phyloP scores from a whole-genome alignment of 2,113 vertebrate genomes.

The Reinhardtius hippoglossoides region DNA sequence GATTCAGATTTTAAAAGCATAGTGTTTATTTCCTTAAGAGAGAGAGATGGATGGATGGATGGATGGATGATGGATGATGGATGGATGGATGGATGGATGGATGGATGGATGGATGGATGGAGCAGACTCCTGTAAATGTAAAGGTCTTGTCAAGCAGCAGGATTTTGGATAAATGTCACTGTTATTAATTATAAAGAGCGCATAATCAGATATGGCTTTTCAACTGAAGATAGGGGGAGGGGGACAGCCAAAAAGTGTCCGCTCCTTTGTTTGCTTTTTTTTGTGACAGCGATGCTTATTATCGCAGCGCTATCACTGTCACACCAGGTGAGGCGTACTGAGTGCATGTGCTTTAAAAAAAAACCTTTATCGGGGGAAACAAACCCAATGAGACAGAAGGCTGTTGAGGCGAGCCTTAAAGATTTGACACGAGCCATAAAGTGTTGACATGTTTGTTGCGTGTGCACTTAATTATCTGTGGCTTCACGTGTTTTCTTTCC shows the following conservation, averaged over 20 bases:
- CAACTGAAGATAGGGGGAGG: conserved; percentile 8
- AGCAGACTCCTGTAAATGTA: conserved; percentile 28
- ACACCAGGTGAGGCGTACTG: not conserved
- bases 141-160: conserved; percentile 63
- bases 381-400: not conserved
- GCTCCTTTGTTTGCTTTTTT: conserved; percentile 32
- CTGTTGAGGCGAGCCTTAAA: conserved; percentile 13
- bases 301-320: not conserved
- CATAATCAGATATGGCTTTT: conserved; percentile 65
- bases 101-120: not conserved
- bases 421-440: conserved; percentile 12
- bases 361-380: not conserved
- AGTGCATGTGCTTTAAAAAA: not conserved
- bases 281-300: conserved; percentile 34
- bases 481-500: conserved; percentile 41
- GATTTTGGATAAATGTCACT: conserved; percentile 63
- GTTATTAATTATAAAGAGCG: conserved; percentile 4
- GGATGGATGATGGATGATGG: conserved; percentile 7
- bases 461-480: conserved; percentile 51
- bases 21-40: not conserved
- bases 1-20: not conserved
- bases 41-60: not conserved
- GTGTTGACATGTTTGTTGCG: not conserved
- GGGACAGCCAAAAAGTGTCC: not conserved
- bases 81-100: not conserved